Conservation (phyloP, 1,140 invertebrate genomes). For the Brachystomella parvula region DNA sequence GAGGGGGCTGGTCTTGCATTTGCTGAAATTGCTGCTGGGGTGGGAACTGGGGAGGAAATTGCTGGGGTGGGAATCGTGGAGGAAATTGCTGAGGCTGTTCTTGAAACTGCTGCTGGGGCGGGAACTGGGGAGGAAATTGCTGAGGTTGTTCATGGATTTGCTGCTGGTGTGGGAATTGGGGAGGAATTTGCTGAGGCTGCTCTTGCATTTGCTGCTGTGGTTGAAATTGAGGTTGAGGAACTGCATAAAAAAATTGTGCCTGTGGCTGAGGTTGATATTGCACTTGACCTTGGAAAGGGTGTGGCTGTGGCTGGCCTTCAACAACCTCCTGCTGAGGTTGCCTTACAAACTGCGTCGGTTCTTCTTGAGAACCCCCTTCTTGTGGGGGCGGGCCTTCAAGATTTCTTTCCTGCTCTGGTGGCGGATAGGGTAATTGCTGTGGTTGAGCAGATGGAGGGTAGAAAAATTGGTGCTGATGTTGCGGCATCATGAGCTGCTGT, state of each 20-base stretch:
- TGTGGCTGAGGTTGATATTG: no score
- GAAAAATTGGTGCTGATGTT: neutral
- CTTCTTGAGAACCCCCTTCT: no score
- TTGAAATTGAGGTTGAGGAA: neutral
- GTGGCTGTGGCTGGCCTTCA: no score
- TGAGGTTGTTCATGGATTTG: no score
- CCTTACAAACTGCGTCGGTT: no score
- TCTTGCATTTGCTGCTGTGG: neutral
- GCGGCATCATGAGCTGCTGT: neutral
- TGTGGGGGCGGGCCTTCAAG: no score
- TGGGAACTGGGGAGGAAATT: neutral
- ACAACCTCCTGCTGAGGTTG: no score
- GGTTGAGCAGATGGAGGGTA: neutral
- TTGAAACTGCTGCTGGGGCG: neutral
- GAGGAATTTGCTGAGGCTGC: neutral
- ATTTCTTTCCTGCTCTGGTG: no score
- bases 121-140: neutral
- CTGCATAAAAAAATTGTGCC: no score
- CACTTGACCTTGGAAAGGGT: no score
- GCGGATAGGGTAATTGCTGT: no score
- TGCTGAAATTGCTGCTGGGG: neutral
- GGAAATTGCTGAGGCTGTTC: neutral
- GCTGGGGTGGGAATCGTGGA: neutral
- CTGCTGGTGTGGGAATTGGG: neutral
- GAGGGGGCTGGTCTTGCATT: neutral